Conservation (phyloP, 2,888 invertebrate genomes). For the Automeris io region DNA sequence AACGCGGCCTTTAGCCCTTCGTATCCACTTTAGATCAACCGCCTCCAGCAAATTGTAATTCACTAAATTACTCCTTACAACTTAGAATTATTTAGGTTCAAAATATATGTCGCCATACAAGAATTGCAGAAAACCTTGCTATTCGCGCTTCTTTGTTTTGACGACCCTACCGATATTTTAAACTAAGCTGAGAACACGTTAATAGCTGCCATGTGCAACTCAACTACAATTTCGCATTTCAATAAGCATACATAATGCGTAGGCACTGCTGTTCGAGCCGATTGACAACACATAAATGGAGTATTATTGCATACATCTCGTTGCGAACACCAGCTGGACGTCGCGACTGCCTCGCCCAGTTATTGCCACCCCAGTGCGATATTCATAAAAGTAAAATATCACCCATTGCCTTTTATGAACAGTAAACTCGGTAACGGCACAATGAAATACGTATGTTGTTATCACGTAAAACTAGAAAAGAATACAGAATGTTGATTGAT, state of each 20-base stretch:
- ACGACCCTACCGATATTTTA: too few relatives aligned
- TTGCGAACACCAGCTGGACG: slow-evolving; percentile 38
- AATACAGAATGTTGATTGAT: slow-evolving; percentile 17
- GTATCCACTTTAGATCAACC: too few relatives aligned
- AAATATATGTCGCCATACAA: too few relatives aligned
- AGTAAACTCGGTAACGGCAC: slow-evolving; percentile 8
- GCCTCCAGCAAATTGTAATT: too few relatives aligned
- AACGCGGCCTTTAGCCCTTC: too few relatives aligned
- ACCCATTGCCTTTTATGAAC: slow-evolving; percentile 17
- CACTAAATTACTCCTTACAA: too few relatives aligned
- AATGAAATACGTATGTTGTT: slow-evolving; percentile 1
- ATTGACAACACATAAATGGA: slow-evolving; percentile 23
- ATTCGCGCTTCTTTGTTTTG: too few relatives aligned
- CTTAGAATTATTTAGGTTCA: too few relatives aligned
- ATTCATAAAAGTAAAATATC: slow-evolving; percentile 31
- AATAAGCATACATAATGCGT: slow-evolving; percentile 2
- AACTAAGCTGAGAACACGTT: too few relatives aligned
- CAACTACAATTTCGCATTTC: background rate
- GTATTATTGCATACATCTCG: slow-evolving; percentile 27
- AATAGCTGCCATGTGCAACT: too few relatives aligned
- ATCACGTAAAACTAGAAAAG: slow-evolving; percentile 9
- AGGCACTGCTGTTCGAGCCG: slow-evolving; percentile 8
- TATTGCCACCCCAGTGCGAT: slow-evolving; percentile 27
- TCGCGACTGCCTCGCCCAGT: slow-evolving; percentile 29
- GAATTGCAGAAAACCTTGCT: too few relatives aligned